phyloP scores from a whole-genome alignment of 64 coral and sea anemone genomes.

The Stylophora pistillata region DNA sequence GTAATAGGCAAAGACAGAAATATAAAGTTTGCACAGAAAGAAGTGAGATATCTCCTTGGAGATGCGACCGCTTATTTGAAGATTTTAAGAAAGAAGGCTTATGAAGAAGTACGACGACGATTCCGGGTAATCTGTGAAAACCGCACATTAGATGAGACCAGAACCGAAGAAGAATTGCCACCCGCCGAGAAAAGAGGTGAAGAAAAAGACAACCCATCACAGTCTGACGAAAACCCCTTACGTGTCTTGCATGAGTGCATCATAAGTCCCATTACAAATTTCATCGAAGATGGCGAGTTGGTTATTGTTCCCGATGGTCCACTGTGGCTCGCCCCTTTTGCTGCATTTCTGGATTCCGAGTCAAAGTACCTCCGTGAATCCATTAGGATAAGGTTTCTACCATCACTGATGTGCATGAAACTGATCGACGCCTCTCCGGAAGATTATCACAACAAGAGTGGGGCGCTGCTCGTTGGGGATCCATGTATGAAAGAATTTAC shows the following conservation, averaged over 20 bases:
- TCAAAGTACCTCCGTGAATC: background rate
- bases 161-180: background rate
- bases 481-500: background rate
- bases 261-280: background rate
- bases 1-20: background rate
- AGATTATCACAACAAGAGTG: background rate
- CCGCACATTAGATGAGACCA: background rate
- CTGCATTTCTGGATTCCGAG: background rate
- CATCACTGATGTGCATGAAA: background rate
- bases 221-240: background rate
- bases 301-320: background rate
- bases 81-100: background rate
- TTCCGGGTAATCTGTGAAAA: background rate
- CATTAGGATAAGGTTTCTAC: background rate
- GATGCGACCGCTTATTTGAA: background rate
- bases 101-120: background rate
- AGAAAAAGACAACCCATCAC: background rate
- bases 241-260: background rate
- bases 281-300: background rate
- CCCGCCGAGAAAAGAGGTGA: background rate
- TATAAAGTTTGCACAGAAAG: background rate
- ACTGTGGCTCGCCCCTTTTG: background rate
- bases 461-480: conserved; percentile 4
- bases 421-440: background rate
- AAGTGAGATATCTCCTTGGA: background rate